These are phyloP conservation scores for Troilus luridus DNA, from an alignment of 2,888 invertebrate genomes.

Conservation along the genomic window DNA sequence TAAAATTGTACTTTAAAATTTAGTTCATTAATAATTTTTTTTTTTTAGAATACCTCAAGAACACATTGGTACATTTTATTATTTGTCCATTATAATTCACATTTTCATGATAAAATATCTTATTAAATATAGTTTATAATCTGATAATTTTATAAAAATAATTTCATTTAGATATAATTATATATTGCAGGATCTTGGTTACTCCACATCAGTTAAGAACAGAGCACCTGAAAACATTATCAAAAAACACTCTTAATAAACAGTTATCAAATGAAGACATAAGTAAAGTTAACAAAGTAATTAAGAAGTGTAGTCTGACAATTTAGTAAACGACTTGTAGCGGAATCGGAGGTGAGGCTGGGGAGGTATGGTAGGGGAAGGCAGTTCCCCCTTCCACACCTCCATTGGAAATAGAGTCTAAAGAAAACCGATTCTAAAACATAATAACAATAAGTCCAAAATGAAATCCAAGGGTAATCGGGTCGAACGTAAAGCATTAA, in stretches of 20 bases:
- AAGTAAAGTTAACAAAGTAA: neutral
- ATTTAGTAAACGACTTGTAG: too few relatives aligned
- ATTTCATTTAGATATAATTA: conserved; percentile 22
- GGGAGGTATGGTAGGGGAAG: too few relatives aligned
- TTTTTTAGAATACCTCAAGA: conserved; percentile 38
- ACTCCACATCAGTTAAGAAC: conserved; percentile 52
- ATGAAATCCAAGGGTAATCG: too few relatives aligned
- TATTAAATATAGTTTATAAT: conserved; percentile 44
- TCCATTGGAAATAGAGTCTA: too few relatives aligned
- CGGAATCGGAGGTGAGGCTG: too few relatives aligned
- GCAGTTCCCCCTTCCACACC: too few relatives aligned
- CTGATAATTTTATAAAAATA: conserved; percentile 48
- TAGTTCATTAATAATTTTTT: conserved; percentile 8
- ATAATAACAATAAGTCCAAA: too few relatives aligned
- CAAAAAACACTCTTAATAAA: neutral
- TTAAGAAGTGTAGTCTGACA: too few relatives aligned
- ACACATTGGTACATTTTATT: conserved; percentile 49
- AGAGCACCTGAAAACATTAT: conserved; percentile 50
- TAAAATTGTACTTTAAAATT: conserved; percentile 38
- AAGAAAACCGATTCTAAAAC: too few relatives aligned
- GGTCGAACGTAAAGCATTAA: too few relatives aligned
- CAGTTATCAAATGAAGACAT: neutral
- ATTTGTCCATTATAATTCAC: conserved; percentile 10
- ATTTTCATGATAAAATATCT: conserved; percentile 23
- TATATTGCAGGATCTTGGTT: conserved; percentile 18